A percentile compares a stretch with the other conserved stretches of the same genome.
Conservation (phyloP, 1,140 invertebrate genomes). For the Aphaenogaster ashmeadi region DNA sequence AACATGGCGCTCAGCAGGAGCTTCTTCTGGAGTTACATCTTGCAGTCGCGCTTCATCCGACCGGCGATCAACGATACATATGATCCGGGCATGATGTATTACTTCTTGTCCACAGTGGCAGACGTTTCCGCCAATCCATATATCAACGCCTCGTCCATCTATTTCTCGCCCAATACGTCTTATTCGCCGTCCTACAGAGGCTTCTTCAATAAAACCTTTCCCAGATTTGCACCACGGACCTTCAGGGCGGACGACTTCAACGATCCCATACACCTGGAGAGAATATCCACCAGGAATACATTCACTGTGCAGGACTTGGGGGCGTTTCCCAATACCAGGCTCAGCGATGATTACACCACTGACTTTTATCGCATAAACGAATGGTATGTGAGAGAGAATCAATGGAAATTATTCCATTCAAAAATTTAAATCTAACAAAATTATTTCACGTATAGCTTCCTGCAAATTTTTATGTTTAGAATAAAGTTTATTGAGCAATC, state of each 20-base stretch:
- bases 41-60: slow-evolving; percentile 96
- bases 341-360: slow-evolving; percentile 95
- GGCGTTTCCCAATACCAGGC: slow-evolving; percentile 91
- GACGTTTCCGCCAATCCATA: slow-evolving; percentile 97
- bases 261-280: slow-evolving; percentile 96
- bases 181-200: slow-evolving; percentile 98
- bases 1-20: slow-evolving; percentile 98
- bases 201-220: slow-evolving; percentile 99
- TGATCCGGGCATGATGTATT: slow-evolving; percentile 99
- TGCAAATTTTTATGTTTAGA: not conserved
- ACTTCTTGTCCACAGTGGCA: slow-evolving; percentile 97
- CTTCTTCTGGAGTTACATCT: slow-evolving; percentile 98
- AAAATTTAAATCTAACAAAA: slow-evolving; percentile 10
- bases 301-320: slow-evolving; percentile 94
- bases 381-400: slow-evolving; percentile 89
- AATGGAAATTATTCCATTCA: not conserved
- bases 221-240: slow-evolving; percentile 97
- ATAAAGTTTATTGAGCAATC: not conserved
- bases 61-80: slow-evolving; percentile 96
- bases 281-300: slow-evolving; percentile 96
- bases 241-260: slow-evolving; percentile 97
- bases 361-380: slow-evolving; percentile 97
- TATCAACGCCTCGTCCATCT: slow-evolving; percentile 97
- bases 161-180: slow-evolving; percentile 97
- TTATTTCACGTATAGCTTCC: not conserved